Conservation (phyloP, 2,797 vertebrate genomes). For the Peromyscus nudipes region DNA sequence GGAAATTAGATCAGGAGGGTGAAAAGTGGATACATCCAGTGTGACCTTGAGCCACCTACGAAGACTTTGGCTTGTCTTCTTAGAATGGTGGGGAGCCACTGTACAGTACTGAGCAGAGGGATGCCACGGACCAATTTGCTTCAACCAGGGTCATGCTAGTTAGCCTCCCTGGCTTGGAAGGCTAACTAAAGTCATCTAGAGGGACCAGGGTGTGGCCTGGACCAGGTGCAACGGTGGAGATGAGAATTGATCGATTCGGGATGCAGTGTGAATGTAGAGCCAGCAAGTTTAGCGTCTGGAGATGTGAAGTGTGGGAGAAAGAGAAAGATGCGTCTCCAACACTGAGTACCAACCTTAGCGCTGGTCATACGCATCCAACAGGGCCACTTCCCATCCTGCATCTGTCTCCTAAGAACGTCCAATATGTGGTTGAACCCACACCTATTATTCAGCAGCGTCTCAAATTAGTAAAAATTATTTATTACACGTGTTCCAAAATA, state of each 20-base stretch:
- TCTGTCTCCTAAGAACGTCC: neutral
- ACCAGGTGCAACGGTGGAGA: neutral
- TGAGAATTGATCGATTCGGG: neutral
- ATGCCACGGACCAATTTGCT: neutral
- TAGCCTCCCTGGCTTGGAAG: neutral
- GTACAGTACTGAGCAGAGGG: neutral
- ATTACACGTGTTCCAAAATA: slow-evolving; percentile 44
- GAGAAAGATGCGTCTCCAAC: neutral
- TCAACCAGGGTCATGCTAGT: neutral
- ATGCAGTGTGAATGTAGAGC: neutral
- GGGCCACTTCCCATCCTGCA: neutral
- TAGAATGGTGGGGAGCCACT: neutral
- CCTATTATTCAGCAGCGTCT: neutral
- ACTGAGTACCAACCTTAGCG: neutral
- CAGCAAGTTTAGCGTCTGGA: neutral
- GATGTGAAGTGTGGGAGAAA: neutral
- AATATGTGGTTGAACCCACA: neutral
- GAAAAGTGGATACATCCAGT: neutral
- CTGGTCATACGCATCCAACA: neutral
- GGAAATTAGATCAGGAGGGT: neutral
- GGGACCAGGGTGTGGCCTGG: no score
- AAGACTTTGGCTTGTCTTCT: neutral
- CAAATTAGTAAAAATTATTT: slow-evolving; percentile 13
- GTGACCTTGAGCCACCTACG: neutral
- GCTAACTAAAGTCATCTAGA: neutral